These are phyloP conservation scores for Tokudaia tokunoshimensis DNA, from an alignment of 2,797 vertebrate genomes.

Conservation along the genomic window DNA sequence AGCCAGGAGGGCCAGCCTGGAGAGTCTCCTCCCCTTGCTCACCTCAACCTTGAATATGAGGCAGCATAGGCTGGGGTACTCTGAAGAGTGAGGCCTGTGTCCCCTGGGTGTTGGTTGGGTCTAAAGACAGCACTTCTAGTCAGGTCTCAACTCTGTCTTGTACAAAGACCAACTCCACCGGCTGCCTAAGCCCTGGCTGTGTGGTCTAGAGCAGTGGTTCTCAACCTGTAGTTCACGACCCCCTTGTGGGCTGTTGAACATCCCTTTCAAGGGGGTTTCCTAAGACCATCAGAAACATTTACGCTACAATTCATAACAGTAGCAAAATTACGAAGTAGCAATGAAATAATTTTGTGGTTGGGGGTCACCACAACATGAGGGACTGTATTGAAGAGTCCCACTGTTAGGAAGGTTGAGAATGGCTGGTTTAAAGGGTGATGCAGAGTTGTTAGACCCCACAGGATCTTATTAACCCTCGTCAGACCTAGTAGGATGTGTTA, in stretches of 20 bases:
- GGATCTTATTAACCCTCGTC: background rate
- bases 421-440: background rate
- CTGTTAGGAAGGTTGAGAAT: background rate
- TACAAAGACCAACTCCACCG: background rate
- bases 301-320: background rate
- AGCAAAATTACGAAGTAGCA: background rate
- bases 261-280: background rate
- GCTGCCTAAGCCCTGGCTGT: background rate
- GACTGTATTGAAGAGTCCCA: background rate
- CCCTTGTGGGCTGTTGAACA: background rate
- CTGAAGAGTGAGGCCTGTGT: rapidly evolving
- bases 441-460: background rate
- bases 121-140: background rate
- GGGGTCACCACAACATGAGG: background rate
- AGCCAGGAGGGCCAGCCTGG: background rate
- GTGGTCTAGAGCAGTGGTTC: background rate
- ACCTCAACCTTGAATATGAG: rapidly evolving
- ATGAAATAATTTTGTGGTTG: background rate
- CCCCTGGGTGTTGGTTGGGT: rapidly evolving
- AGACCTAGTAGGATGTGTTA: background rate
- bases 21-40: rapidly evolving
- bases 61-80: rapidly evolving
- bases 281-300: background rate
- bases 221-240: background rate
- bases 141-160: background rate